Percentiles rank a stretch among this genome's conserved stretches.
Evolutionary conservation across 2,113 vertebrate genomes (phyloP).

Genomic region (Corythaeola cristata): DNA sequence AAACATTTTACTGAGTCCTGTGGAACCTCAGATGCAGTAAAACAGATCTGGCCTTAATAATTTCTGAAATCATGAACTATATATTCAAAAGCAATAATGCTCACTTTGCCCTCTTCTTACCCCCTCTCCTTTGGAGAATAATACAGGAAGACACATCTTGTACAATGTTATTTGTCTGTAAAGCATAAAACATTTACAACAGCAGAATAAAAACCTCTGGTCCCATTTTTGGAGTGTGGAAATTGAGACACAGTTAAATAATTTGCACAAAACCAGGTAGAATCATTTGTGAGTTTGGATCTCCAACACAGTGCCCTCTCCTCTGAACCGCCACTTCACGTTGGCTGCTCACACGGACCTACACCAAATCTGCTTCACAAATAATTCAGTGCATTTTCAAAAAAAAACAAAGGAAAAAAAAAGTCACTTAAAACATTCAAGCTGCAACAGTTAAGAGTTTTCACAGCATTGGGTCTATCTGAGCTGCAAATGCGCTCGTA

Average conservation of each 20-base stretch:
- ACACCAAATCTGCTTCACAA: not conserved
- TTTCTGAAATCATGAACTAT: not conserved
- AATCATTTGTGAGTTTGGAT: not conserved
- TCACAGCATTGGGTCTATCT: fast-evolving
- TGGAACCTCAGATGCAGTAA: not conserved
- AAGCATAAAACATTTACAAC: not conserved
- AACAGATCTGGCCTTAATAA: not conserved
- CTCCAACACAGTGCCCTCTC: not conserved
- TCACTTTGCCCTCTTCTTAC: not conserved
- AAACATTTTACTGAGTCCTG: not conserved
- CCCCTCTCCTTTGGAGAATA: not conserved
- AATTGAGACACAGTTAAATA: not conserved
- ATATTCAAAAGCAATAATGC: not conserved
- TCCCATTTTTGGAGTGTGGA: not conserved
- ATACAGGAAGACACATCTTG: not conserved
- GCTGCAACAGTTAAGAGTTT: not conserved
- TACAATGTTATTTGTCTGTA: not conserved
- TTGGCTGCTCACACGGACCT: not conserved
- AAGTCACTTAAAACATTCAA: not conserved
- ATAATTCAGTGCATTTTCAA: not conserved
- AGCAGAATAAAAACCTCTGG: not conserved
- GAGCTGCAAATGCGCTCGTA: not conserved
- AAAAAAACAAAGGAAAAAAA: not conserved
- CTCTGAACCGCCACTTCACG: not conserved
- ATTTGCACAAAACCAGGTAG: not conserved